Conservation (phyloP, 2,797 vertebrate species). For the Parauchenoglanis ngamensis region DNA sequence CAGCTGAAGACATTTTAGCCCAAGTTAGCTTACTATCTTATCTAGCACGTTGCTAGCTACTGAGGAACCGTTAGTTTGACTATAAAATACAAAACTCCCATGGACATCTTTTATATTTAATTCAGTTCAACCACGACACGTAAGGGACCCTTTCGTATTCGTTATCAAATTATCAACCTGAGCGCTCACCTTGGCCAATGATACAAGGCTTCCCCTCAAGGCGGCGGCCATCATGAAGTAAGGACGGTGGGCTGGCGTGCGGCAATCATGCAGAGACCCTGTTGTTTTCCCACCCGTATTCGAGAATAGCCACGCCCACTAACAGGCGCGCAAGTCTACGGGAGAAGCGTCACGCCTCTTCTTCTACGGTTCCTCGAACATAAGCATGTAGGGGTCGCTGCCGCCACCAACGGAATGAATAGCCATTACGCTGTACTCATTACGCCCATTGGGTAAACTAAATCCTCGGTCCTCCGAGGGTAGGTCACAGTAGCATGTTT, state of each 20-base stretch:
- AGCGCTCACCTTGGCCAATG: constrained; percentile 77
- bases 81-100: background rate
- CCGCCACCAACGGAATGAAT: background rate
- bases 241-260: background rate
- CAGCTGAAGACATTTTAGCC: too few relatives aligned
- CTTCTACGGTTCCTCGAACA: background rate
- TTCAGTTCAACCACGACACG: background rate
- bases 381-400: background rate
- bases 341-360: too few relatives aligned
- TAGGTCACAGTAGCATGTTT: background rate
- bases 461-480: background rate
- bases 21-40: background rate
- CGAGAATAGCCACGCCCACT: background rate
- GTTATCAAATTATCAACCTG: background rate
- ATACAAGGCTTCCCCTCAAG: constrained; percentile 69
- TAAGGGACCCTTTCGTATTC: background rate
- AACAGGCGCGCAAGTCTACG: background rate
- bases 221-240: constrained; percentile 70
- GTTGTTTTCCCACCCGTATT: constrained; percentile 4
- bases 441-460: background rate
- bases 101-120: background rate
- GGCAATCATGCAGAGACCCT: background rate
- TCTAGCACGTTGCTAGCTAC: background rate
- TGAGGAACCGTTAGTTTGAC: background rate
- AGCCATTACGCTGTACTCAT: background rate